A percentile compares a stretch with the other conserved stretches of the same genome.
phyloP scores from a whole-genome alignment of 2,797 vertebrate species.

The Chromobotia macracanthus region DNA sequence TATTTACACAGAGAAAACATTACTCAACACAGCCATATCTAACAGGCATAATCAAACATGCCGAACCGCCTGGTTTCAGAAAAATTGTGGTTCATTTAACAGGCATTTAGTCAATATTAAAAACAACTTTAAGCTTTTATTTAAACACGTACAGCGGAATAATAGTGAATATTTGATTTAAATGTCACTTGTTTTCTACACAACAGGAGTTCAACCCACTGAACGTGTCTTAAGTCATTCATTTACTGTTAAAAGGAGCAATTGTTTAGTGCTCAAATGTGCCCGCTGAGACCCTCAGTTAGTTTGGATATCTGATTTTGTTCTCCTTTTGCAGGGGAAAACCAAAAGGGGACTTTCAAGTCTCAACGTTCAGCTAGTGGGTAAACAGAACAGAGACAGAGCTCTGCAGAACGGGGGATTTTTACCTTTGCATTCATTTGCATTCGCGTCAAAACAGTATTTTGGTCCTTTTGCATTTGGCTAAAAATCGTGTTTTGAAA shows the following conservation, averaged over 20 bases:
- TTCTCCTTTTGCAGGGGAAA: constrained; percentile 65
- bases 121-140: constrained; percentile 1
- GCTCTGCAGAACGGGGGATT: constrained; percentile 65
- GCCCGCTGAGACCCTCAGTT: constrained; percentile 42
- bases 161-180: constrained; percentile 1
- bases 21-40: not conserved
- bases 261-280: constrained; percentile 20
- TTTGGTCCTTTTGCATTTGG: constrained; percentile 52
- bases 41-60: not conserved
- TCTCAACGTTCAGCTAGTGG: constrained; percentile 48
- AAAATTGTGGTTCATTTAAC: not conserved
- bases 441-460: constrained; percentile 69
- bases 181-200: not conserved
- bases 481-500: constrained; percentile 54
- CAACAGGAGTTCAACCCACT: not conserved
- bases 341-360: constrained; percentile 65
- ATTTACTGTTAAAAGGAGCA: constrained; percentile 32
- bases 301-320: constrained; percentile 60
- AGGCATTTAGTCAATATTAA: not conserved
- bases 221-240: not conserved
- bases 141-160: constrained; percentile 1
- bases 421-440: constrained; percentile 74
- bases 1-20: constrained; percentile 42
- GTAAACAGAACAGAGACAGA: constrained; percentile 57
- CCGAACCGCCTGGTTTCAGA: not conserved